These are phyloP conservation scores for Papilio xuthus DNA, from an alignment of 1,140 invertebrate species.

Conservation along the genomic window DNA sequence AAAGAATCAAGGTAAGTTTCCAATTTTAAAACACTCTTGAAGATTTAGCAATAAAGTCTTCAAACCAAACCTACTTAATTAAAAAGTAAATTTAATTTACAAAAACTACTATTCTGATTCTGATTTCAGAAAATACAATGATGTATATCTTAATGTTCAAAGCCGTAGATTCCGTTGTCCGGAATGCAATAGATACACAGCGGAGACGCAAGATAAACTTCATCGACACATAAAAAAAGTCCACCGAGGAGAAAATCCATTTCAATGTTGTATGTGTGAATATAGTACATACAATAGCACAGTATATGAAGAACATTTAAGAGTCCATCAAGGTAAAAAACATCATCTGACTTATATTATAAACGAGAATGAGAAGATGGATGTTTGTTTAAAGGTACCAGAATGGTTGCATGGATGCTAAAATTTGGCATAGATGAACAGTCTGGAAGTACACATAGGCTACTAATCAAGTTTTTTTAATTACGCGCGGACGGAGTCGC, in stretches of 20 bases:
- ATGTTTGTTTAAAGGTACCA: no score
- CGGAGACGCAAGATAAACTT: conserved; percentile 62
- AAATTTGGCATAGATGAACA: no score
- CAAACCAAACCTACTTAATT: no score
- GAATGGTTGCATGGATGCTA: no score
- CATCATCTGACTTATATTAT: no score
- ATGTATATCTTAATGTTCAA: neutral
- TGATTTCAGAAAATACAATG: neutral
- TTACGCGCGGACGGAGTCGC: no score
- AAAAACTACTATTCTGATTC: no score
- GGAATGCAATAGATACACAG: conserved; percentile 57
- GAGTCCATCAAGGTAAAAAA: conserved; percentile 69
- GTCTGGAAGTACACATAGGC: no score
- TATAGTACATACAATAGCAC: conserved; percentile 68
- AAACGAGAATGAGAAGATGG: no score
- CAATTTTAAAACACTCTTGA: neutral
- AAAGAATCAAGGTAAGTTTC: conserved; percentile 5
- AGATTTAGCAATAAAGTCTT: neutral
- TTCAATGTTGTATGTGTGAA: conserved; percentile 70
- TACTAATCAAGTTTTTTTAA: no score
- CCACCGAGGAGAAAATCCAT: conserved; percentile 66
- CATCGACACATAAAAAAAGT: conserved; percentile 61
- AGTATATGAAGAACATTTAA: conserved; percentile 64
- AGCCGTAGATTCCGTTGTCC: conserved; percentile 47
- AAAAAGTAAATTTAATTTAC: no score